Percentiles rank a stretch among this genome's conserved stretches.
phyloP scores from a whole-genome alignment of 2,888 invertebrate genomes.

The Autographa gamma region DNA sequence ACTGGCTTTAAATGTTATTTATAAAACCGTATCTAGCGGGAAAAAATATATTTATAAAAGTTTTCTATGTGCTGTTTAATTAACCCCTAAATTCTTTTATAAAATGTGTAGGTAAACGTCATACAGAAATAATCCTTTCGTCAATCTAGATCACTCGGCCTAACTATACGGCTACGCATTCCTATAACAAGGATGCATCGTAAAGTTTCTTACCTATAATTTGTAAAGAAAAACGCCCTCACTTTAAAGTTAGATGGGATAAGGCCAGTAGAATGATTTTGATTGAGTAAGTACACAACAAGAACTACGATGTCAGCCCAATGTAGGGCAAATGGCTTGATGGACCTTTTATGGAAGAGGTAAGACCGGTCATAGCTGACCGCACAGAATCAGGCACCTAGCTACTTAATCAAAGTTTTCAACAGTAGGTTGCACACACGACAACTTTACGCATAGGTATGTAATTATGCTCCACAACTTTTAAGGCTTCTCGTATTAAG shows the following conservation, averaged over 20 bases:
- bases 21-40: not conserved
- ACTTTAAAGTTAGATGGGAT: not conserved
- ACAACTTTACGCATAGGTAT: no score
- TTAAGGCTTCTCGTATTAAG: no score
- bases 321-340: not conserved
- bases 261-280: constrained; percentile 4
- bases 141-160: not conserved
- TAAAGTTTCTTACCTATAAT: not conserved
- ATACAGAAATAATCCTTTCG: no score
- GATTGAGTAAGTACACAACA: not conserved
- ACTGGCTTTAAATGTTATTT: not conserved
- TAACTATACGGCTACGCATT: not conserved
- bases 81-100: not conserved
- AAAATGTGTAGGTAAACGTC: no score
- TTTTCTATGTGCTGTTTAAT: not conserved
- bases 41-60: not conserved
- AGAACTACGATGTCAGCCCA: not conserved
- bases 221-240: not conserved
- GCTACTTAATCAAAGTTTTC: not conserved
- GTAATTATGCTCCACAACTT: no score
- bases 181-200: not conserved
- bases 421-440: not conserved
- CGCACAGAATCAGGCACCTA: not conserved
- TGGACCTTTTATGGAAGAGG: not conserved
- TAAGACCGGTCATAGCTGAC: not conserved